Evolutionary conservation across 2,888 invertebrate species (phyloP).

Genomic region (Mechanitis mazaeus): DNA sequence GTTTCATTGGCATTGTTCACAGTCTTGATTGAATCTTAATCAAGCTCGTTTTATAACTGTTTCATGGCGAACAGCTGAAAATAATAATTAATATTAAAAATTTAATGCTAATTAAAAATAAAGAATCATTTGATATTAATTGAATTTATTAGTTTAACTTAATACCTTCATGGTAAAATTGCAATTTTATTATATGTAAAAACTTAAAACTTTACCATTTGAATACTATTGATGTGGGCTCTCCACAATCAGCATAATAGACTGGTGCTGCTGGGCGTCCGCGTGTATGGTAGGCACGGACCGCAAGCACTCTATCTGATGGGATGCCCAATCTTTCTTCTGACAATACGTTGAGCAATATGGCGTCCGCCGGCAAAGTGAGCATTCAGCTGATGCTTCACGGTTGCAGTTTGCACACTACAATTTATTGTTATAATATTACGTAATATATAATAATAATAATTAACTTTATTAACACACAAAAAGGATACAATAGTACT

Average conservation of each 20-base stretch:
- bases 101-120: background rate
- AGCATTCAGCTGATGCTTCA: slow-evolving; percentile 91
- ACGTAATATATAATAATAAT: background rate
- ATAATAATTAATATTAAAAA: background rate
- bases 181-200: too few relatives aligned
- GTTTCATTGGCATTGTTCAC: background rate
- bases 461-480: too few relatives aligned
- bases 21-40: background rate
- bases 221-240: slow-evolving; percentile 78
- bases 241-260: slow-evolving; percentile 91
- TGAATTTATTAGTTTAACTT: too few relatives aligned
- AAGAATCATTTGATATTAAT: too few relatives aligned
- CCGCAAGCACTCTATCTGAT: slow-evolving; percentile 88
- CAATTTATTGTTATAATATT: slow-evolving; percentile 29
- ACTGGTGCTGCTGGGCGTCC: slow-evolving; percentile 77
- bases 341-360: slow-evolving; percentile 95
- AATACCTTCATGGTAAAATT: too few relatives aligned
- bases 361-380: slow-evolving; percentile 88
- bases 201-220: slow-evolving; percentile 26
- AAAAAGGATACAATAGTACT: too few relatives aligned
- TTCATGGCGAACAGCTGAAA: slow-evolving; percentile 9
- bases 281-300: slow-evolving; percentile 75
- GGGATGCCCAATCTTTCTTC: slow-evolving; percentile 91
- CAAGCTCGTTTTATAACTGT: slow-evolving; percentile 10
- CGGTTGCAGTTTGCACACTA: slow-evolving; percentile 94